phyloP scores from a whole-genome alignment of 1,140 invertebrate genomes.

The Aphaenogaster rudis region DNA sequence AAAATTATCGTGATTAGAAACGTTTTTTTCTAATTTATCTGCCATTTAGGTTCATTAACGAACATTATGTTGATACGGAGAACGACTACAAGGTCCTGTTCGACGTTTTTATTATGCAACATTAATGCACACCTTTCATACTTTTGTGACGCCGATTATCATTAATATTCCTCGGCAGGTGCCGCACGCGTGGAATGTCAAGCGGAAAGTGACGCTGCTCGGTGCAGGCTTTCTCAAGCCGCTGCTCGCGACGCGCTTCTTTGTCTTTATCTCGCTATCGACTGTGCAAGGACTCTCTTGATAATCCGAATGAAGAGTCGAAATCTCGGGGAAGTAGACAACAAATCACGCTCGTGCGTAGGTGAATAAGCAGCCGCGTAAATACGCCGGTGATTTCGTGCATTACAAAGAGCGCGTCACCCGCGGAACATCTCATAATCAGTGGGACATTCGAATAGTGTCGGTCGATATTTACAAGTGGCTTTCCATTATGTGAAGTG shows the following conservation, averaged over 20 bases:
- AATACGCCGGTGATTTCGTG: not conserved
- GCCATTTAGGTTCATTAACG: not conserved
- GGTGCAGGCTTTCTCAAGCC: conserved; percentile 28
- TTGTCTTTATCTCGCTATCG: conserved; percentile 49
- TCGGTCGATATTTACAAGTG: conserved; percentile 11
- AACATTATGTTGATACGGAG: not conserved
- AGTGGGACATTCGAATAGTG: not conserved
- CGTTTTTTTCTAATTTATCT: not conserved
- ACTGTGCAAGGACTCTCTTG: not conserved
- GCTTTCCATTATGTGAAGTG: conserved; percentile 24
- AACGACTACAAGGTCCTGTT: conserved; percentile 33
- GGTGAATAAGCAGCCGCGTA: conserved; percentile 10
- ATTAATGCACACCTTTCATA: conserved; percentile 50
- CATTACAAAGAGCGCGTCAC: conserved; percentile 2
- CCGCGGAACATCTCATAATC: not conserved
- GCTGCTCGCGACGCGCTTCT: not conserved
- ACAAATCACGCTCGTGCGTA: conserved; percentile 19
- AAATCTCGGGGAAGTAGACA: conserved; percentile 20
- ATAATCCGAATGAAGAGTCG: conserved; percentile 40
- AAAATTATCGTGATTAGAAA: not conserved
- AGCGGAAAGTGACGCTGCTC: conserved; percentile 9
- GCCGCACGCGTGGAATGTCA: conserved; percentile 40
- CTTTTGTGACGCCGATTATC: conserved; percentile 38
- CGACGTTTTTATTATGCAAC: conserved; percentile 39
- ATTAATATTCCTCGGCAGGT: conserved; percentile 53